Evolutionary conservation across 2,888 invertebrate genomes (phyloP), one percentile per base, ranked within the genome.

Genomic region (Adela reaumurella): DNA sequence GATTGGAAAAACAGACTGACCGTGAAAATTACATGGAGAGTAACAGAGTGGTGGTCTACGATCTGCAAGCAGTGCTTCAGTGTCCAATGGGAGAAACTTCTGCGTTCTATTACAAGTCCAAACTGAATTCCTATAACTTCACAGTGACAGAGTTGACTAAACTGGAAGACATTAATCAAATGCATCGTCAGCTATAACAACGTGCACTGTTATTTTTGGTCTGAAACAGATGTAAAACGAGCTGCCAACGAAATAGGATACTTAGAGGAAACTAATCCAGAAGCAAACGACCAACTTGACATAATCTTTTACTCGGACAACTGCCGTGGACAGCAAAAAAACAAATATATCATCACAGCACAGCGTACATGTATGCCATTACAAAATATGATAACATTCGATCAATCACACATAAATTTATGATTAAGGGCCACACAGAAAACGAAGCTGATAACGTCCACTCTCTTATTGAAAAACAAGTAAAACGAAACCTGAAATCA

Each of bases 381-480:
- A 18, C 43, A 43, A 46, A 46, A 46, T 51, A 55, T 3, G 10
- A 46, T 45, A 55, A 55, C 47, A 56, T 61, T 41, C 47, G 53
- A 45, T 54, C 51, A 45, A 60, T 63, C 46, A 59, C 56, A 18
- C 62, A 63, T 51, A 63, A 62, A 51, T 63, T 58, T 53, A 46
- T 62, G 17, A 61, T 64, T n/a, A 51, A 43, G 47, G 60, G 61
- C 45, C 65, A 64, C 48, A 58, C 59, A 14, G 63, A 64, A 54
- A 65, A 64, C 50, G 62, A 62, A 51, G 63, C 57, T 17, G 62
- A 63, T 49, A 61, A 56, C 52, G 57, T 60, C 10, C 60, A 65
- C 48, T 59, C 59, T 47, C 54, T 62, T 18, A 63, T 59, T 46
- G 61, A 64, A 51, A 59, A 55, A 48, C 57, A 62, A 54, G 52